These are phyloP conservation scores for Pongo pygmaeus DNA, from an alignment of 2,113 vertebrate species.

Conservation along the genomic window DNA sequence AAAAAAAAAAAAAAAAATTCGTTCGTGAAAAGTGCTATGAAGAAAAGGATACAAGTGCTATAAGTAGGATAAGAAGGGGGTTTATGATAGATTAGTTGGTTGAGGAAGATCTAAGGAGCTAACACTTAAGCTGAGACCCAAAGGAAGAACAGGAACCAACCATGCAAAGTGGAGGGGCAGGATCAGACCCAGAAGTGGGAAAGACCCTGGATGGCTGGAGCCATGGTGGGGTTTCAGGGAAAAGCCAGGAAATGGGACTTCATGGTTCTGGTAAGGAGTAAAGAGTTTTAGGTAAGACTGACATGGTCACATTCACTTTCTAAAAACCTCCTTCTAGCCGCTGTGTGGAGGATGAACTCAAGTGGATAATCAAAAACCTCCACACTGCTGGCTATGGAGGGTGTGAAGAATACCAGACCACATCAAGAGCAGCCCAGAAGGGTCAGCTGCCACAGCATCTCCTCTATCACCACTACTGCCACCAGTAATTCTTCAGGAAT, in stretches of 20 bases:
- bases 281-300: not conserved
- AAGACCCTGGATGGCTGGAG: not conserved
- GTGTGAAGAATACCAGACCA: not conserved
- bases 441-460: not conserved
- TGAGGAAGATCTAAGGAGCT: not conserved
- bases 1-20: not conserved
- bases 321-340: not conserved
- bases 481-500: not conserved
- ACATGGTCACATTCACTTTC: not conserved
- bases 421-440: not conserved
- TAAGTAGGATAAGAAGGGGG: not conserved
- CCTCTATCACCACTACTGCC: not conserved
- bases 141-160: not conserved
- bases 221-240: not conserved
- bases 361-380: too few species aligned
- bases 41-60: not conserved
- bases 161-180: too few species aligned
- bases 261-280: not conserved
- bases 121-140: not conserved
- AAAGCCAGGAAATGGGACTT: not conserved
- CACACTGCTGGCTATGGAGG: not conserved
- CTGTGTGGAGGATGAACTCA: not conserved
- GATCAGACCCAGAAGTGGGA: not conserved
- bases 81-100: not conserved
- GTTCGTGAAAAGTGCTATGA: not conserved